A percentile compares a stretch with the other conserved stretches of the same genome.
These are phyloP conservation scores for Ranitomeya imitator DNA, from an alignment of 2,113 vertebrate species.

Conservation along the genomic window DNA sequence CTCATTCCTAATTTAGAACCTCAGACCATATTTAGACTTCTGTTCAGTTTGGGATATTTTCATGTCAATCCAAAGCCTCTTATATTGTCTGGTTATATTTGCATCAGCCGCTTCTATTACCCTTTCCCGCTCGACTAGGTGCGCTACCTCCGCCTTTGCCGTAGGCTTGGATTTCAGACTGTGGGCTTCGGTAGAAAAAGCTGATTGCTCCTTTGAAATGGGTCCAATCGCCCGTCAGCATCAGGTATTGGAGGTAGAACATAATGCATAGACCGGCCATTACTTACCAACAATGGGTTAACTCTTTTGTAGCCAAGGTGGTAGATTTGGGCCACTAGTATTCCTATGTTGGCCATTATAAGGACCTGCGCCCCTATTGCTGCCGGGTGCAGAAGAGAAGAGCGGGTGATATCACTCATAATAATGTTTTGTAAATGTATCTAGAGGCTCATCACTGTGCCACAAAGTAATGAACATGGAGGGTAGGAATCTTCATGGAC, in stretches of 20 bases:
- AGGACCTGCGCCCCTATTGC: not conserved
- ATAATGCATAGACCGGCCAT: not conserved
- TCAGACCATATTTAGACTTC: slow-evolving; percentile 25
- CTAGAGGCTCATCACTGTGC: too few relatives aligned
- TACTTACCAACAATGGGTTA: not conserved
- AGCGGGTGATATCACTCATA: not conserved
- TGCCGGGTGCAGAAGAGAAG: not conserved
- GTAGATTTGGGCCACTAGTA: not conserved
- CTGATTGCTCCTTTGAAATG: slow-evolving; percentile 18
- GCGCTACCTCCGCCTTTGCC: not conserved
- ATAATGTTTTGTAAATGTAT: not conserved
- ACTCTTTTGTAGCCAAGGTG: not conserved
- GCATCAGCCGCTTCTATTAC: not conserved
- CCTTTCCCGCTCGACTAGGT: not conserved
- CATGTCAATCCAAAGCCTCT: not conserved
- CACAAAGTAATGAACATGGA: too few relatives aligned
- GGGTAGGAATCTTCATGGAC: not conserved
- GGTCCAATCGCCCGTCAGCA: not conserved
- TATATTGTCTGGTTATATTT: not conserved
- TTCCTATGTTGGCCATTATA: not conserved
- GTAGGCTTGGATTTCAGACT: not conserved
- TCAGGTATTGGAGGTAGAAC: not conserved
- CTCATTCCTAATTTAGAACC: slow-evolving; percentile 29
- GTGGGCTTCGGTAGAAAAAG: not conserved
- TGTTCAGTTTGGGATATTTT: slow-evolving; percentile 11